A percentile compares a stretch with the other conserved stretches of the same genome.
phyloP scores from a whole-genome alignment of 2,797 vertebrate genomes.

The Macroramphosus scolopax region DNA sequence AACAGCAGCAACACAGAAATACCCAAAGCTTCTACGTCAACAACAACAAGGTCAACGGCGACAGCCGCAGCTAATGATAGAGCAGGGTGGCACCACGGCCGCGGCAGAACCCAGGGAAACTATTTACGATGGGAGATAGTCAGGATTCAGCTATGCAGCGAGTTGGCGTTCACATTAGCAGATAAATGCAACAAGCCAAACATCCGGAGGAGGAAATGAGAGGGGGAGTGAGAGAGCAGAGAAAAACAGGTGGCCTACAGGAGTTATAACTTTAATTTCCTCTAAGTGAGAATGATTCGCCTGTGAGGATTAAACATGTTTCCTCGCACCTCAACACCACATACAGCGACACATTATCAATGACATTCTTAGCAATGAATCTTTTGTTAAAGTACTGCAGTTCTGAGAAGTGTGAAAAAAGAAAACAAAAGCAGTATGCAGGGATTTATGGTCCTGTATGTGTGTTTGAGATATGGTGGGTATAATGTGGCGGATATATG shows the following conservation, averaged over 20 bases:
- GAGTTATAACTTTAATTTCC: conserved; percentile 5
- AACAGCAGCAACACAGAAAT: conserved; percentile 53
- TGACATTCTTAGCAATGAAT: too few species aligned
- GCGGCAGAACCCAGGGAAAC: conserved; percentile 19
- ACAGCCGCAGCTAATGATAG: conserved; percentile 50
- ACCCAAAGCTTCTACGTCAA: conserved; percentile 45
- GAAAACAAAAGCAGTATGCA: background rate
- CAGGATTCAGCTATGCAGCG: too few species aligned
- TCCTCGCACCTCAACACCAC: too few species aligned
- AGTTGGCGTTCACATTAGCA: too few species aligned
- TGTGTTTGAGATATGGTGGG: conserved; percentile 22
- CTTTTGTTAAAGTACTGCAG: too few species aligned
- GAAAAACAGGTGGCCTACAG: conserved; percentile 22
- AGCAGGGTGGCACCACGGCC: conserved; percentile 34
- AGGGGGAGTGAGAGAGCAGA: too few species aligned
- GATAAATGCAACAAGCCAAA: too few species aligned
- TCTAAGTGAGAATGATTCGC: too few species aligned
- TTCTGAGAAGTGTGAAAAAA: too few species aligned
- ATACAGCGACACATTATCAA: too few species aligned
- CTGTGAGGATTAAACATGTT: too few species aligned
- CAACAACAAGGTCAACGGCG: conserved; percentile 42
- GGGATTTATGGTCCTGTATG: background rate
- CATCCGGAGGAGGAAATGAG: conserved; percentile 1
- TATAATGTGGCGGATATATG: conserved; percentile 55
- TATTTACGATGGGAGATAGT: conserved; percentile 36